phyloP scores from a whole-genome alignment of 2,113 vertebrate genomes.

The Scalopus aquaticus region DNA sequence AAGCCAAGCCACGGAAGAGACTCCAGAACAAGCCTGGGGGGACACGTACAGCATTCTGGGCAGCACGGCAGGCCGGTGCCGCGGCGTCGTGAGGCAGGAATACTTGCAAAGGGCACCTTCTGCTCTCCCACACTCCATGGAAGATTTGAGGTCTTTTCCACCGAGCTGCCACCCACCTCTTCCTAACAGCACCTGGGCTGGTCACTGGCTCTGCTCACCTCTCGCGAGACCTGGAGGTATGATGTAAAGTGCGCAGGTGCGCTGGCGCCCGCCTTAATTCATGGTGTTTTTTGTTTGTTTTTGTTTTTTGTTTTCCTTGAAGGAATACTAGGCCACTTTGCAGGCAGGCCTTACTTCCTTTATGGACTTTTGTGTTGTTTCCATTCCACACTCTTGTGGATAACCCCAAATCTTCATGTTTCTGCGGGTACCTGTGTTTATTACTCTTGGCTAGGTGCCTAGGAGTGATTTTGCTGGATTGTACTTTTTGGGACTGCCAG shows the following conservation, averaged over 20 bases:
- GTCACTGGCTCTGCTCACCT: neutral
- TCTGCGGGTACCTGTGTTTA: neutral
- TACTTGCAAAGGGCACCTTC: neutral
- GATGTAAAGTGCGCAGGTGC: too few species aligned
- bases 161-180: too few species aligned
- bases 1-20: too few species aligned
- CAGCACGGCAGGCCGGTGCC: too few species aligned
- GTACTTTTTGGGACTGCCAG: neutral
- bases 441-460: neutral
- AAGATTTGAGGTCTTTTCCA: neutral
- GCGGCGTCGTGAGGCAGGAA: neutral
- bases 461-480: neutral
- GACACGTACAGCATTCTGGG: too few species aligned
- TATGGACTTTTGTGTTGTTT: neutral
- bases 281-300: too few species aligned
- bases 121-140: rapidly evolving
- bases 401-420: neutral
- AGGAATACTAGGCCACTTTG: neutral
- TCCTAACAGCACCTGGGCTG: too few species aligned
- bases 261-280: too few species aligned
- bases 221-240: too few species aligned
- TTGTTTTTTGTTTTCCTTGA: too few species aligned
- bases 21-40: too few species aligned
- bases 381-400: neutral
- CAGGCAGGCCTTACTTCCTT: neutral